These are phyloP conservation scores for Drosophila arizonae DNA, from an alignment of 1,140 invertebrate species.

Conservation along the genomic window DNA sequence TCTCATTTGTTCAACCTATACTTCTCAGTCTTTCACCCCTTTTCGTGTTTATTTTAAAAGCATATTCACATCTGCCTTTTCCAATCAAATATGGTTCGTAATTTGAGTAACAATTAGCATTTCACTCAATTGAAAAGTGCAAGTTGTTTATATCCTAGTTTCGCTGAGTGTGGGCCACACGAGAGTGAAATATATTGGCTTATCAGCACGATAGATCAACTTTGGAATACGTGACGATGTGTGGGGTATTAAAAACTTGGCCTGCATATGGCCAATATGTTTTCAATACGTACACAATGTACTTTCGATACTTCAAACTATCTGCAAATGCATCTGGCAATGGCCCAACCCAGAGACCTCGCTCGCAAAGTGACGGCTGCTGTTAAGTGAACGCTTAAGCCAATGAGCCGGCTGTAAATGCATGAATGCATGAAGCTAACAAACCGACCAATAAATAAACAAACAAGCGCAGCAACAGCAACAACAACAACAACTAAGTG, in stretches of 20 bases:
- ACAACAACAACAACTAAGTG: constrained; percentile 18
- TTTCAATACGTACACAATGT: constrained; percentile 17
- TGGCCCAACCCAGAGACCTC: constrained; percentile 3
- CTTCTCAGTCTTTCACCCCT: too few species aligned
- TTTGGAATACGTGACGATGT: constrained; percentile 12
- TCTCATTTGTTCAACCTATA: too few species aligned
- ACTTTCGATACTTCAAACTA: constrained; percentile 43
- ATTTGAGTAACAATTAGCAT: background rate
- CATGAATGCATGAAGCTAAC: constrained; percentile 50
- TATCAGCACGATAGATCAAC: constrained; percentile 6
- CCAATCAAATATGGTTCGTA: too few species aligned
- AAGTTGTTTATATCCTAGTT: background rate
- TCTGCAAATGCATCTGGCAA: constrained; percentile 27
- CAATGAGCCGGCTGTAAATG: constrained; percentile 53
- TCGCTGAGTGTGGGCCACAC: background rate
- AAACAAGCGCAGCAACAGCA: constrained; percentile 58
- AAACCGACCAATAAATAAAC: constrained; percentile 75
- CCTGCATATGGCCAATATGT: constrained; percentile 26
- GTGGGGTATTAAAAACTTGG: constrained; percentile 7
- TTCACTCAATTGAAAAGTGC: background rate
- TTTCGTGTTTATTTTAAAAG: too few species aligned
- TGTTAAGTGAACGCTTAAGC: constrained; percentile 72
- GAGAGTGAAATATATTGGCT: background rate
- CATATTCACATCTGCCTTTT: too few species aligned
- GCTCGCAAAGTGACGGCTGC: constrained; percentile 46